These are phyloP conservation scores for Antheraea yamamai DNA, from an alignment of 2,888 invertebrate species.

Conservation along the genomic window DNA sequence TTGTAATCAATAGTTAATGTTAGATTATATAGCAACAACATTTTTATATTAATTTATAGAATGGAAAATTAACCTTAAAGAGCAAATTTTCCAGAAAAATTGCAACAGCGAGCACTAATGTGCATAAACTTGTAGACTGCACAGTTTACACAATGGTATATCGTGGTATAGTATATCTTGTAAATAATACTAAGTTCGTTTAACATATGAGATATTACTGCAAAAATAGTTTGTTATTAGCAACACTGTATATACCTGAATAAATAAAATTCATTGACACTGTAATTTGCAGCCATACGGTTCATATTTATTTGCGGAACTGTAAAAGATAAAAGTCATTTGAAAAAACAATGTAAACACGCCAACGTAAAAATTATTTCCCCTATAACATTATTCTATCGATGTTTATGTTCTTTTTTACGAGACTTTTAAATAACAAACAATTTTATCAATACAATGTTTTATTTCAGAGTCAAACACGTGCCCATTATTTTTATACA, in stretches of 20 bases:
- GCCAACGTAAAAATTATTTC: not conserved
- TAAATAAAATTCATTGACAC: conserved; percentile 2
- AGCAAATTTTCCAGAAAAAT: not conserved
- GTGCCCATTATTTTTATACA: not conserved
- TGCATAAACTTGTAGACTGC: not conserved
- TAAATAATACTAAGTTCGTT: not conserved
- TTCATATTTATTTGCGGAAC: not conserved
- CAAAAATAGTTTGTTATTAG: not conserved
- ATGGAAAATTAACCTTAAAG: not conserved
- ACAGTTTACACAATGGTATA: too few relatives aligned
- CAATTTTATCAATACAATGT: not conserved
- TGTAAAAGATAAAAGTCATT: not conserved
- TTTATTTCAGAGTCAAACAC: not conserved
- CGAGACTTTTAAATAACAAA: not conserved
- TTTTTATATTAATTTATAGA: not conserved
- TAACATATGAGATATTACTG: not conserved
- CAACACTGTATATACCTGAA: not conserved
- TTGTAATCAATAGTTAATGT: not conserved
- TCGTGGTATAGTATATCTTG: too few relatives aligned
- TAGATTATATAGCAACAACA: not conserved
- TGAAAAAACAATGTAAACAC: not conserved
- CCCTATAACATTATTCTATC: not conserved
- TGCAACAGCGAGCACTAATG: not conserved
- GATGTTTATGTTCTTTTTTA: not conserved
- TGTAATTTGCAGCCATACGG: not conserved